Base-by-base conservation (phyloP, 2,113 vertebrate genomes). In the Cebus imitator region DNA sequence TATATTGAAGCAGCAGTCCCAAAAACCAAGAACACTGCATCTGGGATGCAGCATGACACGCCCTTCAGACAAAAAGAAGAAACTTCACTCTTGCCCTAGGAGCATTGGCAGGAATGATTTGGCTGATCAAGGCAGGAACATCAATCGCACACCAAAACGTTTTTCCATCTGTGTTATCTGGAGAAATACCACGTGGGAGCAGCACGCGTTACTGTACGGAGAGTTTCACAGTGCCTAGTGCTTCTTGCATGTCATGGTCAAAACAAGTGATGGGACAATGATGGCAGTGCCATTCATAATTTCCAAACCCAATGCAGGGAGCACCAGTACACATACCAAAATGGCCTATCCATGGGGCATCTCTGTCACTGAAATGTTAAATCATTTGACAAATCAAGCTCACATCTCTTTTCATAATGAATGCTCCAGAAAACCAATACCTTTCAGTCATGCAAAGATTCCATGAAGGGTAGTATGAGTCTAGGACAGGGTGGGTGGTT, bases 81-180 rank as follows among this genome's bases (percentile, higher is more conserved):
- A 97, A 96, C 97, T 97, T 97, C 98, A 94, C 97, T 4, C 94
- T 94, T 97, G 94, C 98, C 96, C 98, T 87, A 97, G 97, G 98
- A 98, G 97, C 93, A 98, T 79, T 98, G 98, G 96, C 98, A 98
- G 98, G 97, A 98, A 98, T 72, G 98, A 98, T 97, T 87, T 95
- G 97, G 98, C 98, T 96, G 98, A 98, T 98, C 98, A 98, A 96
- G 97, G 98, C 97, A 98, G 98, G 98, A 98, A 98, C 98, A 96
- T 98, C 96, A 95, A 98, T 45, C 98, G 97, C 97, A 98, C 96
- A 96, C 89, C 81, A 64, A 72, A 98, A 91, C 98, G 3, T 93
- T 97, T 87, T 97, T 98, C 97, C 97, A 97, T 97, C 98, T 97
- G 86, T 92, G 70, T 97, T 98, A 98, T 96, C 98, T 98, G 98